phyloP scores from a whole-genome alignment of 2,888 invertebrate species.

The Diogma glabrata region DNA sequence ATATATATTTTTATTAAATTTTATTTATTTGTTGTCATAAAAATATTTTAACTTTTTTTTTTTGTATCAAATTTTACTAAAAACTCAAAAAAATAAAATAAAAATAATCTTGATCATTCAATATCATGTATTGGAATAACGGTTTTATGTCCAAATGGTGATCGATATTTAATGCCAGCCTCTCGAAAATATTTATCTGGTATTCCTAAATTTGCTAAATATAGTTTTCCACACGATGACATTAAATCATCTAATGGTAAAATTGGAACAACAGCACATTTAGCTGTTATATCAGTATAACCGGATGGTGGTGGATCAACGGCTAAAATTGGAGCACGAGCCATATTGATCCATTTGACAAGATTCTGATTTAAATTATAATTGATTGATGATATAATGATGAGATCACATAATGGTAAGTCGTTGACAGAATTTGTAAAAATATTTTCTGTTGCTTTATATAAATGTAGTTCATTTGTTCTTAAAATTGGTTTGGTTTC shows the following conservation, averaged over 20 bases:
- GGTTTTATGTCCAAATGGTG: conserved; percentile 76
- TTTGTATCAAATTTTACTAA: no score
- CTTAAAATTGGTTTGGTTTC: background rate
- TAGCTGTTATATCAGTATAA: conserved; percentile 45
- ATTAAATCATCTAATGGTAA: conserved; percentile 54
- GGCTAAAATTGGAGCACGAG: conserved; percentile 59
- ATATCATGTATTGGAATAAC: conserved; percentile 49
- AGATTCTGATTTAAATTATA: conserved; percentile 38
- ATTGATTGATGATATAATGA: conserved; percentile 33
- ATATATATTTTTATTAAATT: no score
- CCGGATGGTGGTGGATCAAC: conserved; percentile 64
- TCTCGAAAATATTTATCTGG: conserved; percentile 65
- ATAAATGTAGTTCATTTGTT: conserved; percentile 47
- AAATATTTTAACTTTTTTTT: no score
- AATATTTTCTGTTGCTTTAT: conserved; percentile 51
- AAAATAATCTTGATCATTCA: no score
- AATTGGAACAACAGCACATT: conserved; percentile 59
- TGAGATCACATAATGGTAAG: conserved; percentile 36
- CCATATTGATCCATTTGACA: conserved; percentile 56
- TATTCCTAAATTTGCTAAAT: conserved; percentile 75
- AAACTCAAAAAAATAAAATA: no score
- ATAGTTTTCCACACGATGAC: conserved; percentile 56
- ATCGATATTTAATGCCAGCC: conserved; percentile 65
- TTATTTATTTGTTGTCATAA: no score
- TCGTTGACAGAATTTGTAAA: conserved; percentile 22